Conservation (phyloP, 64 coral and sea anemone species). For the Montipora capricornis region DNA sequence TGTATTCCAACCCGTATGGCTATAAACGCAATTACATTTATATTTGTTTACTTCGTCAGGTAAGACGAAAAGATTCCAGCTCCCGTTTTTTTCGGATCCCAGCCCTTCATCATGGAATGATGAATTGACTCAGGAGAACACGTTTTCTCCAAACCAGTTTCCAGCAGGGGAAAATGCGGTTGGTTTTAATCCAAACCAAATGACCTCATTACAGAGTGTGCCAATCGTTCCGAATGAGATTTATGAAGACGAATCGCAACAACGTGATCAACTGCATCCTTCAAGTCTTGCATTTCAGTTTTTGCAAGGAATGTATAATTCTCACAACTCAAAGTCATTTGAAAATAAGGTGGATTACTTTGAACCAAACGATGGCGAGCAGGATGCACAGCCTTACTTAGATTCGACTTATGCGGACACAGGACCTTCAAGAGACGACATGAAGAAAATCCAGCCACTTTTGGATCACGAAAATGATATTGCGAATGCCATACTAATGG, state of each 20-base stretch:
- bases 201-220: background rate
- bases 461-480: constrained; percentile 22
- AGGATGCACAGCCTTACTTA: constrained; percentile 17
- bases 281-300: background rate
- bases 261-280: constrained; percentile 15
- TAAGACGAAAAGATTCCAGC: constrained; percentile 24
- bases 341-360: constrained; percentile 8
- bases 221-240: constrained; percentile 24
- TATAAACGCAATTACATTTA: no score
- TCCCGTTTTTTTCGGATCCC: background rate
- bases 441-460: constrained; percentile 26
- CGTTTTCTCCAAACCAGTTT: background rate
- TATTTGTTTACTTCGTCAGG: background rate
- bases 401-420: constrained; percentile 31
- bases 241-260: constrained; percentile 4
- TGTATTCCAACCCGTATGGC: background rate
- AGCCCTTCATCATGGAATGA: background rate
- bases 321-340: background rate
- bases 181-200: background rate
- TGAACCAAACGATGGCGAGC: constrained; percentile 24
- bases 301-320: background rate
- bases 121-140: background rate
- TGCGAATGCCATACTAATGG: constrained; percentile 24
- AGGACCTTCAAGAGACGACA: constrained; percentile 30
- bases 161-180: background rate